Evolutionary conservation across 1,140 invertebrate species (phyloP).

Genomic region (Cheumatopsyche charites): DNA sequence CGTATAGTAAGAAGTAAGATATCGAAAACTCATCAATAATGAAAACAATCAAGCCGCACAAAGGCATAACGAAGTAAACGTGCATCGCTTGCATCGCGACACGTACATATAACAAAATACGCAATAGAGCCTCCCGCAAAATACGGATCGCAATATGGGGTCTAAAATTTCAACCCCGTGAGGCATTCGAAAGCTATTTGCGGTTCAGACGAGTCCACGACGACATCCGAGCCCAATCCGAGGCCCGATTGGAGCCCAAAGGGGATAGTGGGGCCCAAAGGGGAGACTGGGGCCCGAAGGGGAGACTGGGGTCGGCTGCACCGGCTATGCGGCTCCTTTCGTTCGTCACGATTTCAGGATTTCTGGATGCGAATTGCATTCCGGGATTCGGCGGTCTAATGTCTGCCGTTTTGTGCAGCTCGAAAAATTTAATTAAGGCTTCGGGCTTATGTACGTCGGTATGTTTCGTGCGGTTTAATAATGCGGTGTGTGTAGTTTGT

Average conservation of each 20-base stretch:
- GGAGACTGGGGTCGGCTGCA: not conserved
- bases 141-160: not conserved
- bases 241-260: no score
- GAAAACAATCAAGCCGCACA: no score
- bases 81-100: no score
- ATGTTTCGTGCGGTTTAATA: not conserved
- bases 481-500: not conserved
- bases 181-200: conserved; percentile 13
- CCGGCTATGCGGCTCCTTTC: conserved; percentile 4
- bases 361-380: conserved; percentile 36
- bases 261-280: no score
- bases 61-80: no score
- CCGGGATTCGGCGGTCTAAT: conserved; percentile 34
- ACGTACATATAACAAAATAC: no score
- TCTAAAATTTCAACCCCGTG: not conserved
- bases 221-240: no score
- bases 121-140: not conserved
- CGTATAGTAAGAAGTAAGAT: no score
- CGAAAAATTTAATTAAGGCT: conserved; percentile 29
- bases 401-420: not conserved
- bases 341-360: conserved; percentile 24
- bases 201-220: not conserved
- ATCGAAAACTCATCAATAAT: no score
- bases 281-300: not conserved
- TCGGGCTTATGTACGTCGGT: not conserved